Percentiles rank a stretch among this genome's conserved stretches.
phyloP scores from a whole-genome alignment of 2,113 vertebrate species.

The Carollia perspicillata region DNA sequence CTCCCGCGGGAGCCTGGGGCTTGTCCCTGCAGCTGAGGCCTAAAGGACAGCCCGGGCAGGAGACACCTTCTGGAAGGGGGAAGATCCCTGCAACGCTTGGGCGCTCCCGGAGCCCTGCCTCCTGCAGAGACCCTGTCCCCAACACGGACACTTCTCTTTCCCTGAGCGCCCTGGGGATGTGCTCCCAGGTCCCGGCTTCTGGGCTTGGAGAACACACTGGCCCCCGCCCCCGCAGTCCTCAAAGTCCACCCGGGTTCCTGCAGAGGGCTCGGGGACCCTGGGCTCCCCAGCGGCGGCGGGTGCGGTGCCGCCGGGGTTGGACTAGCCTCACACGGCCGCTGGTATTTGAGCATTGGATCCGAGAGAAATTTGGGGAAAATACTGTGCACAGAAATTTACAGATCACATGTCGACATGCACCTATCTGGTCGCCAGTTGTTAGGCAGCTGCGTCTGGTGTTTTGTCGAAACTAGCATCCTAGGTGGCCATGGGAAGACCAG shows the following conservation, averaged over 20 bases:
- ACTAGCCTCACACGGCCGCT: accelerated
- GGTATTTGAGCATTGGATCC: not conserved
- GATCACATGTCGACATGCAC: not conserved
- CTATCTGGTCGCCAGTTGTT: not conserved
- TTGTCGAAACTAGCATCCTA: not conserved
- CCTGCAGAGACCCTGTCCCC: not conserved
- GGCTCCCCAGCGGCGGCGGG: too few species aligned
- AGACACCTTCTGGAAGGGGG: not conserved
- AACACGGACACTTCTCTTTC: not conserved
- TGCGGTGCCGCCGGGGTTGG: accelerated
- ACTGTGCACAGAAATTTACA: not conserved
- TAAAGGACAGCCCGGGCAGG: not conserved
- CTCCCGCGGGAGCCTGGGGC: accelerated
- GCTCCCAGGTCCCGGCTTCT: not conserved
- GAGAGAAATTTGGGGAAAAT: not conserved
- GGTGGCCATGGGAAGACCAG: not conserved
- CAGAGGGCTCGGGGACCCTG: not conserved
- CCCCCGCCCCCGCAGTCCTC: not conserved
- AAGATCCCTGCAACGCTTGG: not conserved
- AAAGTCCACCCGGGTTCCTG: not conserved
- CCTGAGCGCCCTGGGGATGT: not conserved
- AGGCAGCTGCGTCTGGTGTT: not conserved
- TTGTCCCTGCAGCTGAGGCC: not conserved
- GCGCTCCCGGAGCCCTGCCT: accelerated
- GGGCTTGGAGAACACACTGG: not conserved